These are phyloP conservation scores for Coregonus clupeaformis DNA, from an alignment of 2,113 vertebrate genomes.

Conservation along the genomic window DNA sequence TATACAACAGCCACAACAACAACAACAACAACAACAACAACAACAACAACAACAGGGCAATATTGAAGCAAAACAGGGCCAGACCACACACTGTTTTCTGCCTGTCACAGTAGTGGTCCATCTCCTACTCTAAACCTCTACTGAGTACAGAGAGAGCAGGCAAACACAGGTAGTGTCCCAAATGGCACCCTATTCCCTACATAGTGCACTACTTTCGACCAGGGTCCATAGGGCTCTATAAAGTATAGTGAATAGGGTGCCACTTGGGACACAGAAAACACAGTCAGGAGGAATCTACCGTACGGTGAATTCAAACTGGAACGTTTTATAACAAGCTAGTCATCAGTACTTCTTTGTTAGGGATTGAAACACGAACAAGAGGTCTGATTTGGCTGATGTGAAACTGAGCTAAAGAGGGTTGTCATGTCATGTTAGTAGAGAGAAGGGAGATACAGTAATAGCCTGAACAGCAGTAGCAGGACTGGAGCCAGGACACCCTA, in stretches of 20 bases:
- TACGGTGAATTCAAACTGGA: neutral
- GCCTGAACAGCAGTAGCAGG: neutral
- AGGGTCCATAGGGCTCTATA: too few relatives aligned
- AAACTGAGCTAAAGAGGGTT: conserved; percentile 57
- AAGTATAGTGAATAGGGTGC: too few relatives aligned
- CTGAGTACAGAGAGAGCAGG: too few relatives aligned
- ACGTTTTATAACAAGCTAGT: conserved; percentile 6
- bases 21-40: conserved; percentile 22
- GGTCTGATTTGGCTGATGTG: conserved; percentile 30
- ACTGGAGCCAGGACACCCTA: neutral
- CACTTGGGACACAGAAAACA: too few relatives aligned
- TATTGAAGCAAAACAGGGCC: conserved; percentile 24
- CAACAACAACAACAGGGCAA: conserved; percentile 15
- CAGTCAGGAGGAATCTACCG: too few relatives aligned
- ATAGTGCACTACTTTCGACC: too few relatives aligned
- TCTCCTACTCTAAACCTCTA: too few relatives aligned
- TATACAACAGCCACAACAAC: conserved; percentile 21
- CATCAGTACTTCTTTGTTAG: neutral
- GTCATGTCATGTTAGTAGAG: conserved; percentile 32
- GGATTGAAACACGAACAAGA: conserved; percentile 29
- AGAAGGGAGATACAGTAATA: too few relatives aligned
- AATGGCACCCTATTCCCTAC: too few relatives aligned
- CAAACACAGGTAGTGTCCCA: too few relatives aligned
- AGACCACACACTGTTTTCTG: neutral
- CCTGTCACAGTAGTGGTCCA: too few relatives aligned